A percentile compares a stretch with the other conserved stretches of the same genome.
Conservation (phyloP, 2,113 vertebrate species). For the Mobula hypostoma region DNA sequence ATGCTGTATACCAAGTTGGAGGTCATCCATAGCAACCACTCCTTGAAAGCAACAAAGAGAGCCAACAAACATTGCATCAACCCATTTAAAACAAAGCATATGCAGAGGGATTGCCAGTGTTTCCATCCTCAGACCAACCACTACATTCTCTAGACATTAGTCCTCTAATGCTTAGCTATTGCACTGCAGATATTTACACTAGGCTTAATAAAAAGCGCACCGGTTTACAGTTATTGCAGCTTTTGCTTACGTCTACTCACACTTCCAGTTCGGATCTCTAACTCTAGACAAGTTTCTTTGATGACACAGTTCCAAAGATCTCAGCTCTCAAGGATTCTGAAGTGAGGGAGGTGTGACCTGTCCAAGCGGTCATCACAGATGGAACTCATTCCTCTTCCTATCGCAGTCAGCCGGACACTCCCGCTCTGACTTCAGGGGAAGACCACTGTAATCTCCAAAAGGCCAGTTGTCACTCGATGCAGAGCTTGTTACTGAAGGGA, state of each 20-base stretch:
- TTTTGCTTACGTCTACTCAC: not conserved
- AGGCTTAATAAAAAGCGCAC: not conserved
- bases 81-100: not conserved
- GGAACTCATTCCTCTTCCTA: constrained; percentile 82
- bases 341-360: constrained; percentile 79
- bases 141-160: not conserved
- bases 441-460: constrained; percentile 70
- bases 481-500: too few species aligned
- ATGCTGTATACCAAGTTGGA: constrained; percentile 57
- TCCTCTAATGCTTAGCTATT: not conserved
- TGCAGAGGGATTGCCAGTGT: not conserved
- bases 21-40: constrained; percentile 60
- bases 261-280: not conserved
- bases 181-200: not conserved
- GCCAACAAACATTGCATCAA: not conserved
- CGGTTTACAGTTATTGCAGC: not conserved
- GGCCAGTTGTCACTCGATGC: not conserved
- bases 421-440: constrained; percentile 66
- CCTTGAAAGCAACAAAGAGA: constrained; percentile 62
- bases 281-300: not conserved
- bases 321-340: constrained; percentile 76
- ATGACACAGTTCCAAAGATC: not conserved
- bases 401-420: constrained; percentile 92
- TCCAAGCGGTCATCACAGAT: constrained; percentile 85
- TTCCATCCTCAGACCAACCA: not conserved